phyloP scores from a whole-genome alignment of 2,113 vertebrate species.

The Argyrosomus japonicus region DNA sequence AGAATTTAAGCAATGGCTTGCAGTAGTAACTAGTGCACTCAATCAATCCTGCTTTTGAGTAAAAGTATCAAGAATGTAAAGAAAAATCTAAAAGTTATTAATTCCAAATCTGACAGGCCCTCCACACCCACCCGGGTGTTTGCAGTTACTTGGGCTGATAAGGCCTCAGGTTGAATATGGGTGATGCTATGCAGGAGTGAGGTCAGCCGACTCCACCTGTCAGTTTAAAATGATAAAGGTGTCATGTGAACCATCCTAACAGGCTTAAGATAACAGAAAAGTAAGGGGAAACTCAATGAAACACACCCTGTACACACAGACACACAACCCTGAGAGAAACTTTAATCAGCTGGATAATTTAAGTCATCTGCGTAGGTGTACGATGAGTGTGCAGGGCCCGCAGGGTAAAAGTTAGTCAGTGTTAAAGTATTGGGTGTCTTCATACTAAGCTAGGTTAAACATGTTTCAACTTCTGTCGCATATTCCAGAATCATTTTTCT shows the following conservation, averaged over 20 bases:
- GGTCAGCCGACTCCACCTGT: not conserved
- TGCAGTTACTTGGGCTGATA: not conserved
- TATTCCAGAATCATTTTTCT: too few relatives aligned
- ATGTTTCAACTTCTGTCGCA: not conserved
- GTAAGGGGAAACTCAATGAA: not conserved
- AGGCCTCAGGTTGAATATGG: not conserved
- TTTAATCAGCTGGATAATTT: not conserved
- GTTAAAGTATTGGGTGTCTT: not conserved
- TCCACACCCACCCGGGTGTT: not conserved
- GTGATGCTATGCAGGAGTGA: not conserved
- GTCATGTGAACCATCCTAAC: not conserved
- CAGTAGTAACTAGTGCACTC: not conserved
- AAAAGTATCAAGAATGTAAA: not conserved
- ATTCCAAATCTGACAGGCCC: not conserved
- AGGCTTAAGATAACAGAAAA: not conserved
- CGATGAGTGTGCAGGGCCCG: not conserved
- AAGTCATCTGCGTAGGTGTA: not conserved
- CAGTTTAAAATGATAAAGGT: not conserved
- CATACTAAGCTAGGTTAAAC: not conserved
- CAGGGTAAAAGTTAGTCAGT: too few relatives aligned
- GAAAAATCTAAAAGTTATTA: not conserved
- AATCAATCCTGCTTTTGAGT: not conserved
- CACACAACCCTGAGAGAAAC: not conserved
- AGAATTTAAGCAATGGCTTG: not conserved
- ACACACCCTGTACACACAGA: not conserved